Evolutionary conservation across 2,113 vertebrate species (phyloP), one percentile per base, ranked within the genome.

Genomic region (Odobenus rosmarus): DNA sequence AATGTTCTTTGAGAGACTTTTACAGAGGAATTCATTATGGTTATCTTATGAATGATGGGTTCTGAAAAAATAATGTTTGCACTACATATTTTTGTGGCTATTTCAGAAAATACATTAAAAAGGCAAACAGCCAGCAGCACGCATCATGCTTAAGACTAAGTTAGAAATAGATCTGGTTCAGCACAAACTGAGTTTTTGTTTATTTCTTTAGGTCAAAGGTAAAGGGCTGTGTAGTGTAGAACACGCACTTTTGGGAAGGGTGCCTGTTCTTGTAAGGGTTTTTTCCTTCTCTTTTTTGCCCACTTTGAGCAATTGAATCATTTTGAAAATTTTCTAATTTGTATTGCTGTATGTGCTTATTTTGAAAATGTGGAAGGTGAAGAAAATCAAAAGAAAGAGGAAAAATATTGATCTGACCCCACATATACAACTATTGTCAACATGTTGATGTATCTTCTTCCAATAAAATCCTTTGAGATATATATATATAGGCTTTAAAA

Each of bases 21-120:
- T 88, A 96, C 83, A 93, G 92, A 92, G 31, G 67, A 96, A 96
- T 96, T 96, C 49, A 96, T 97, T 97, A 90, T 92, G 90, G 92
- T 97, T 97, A 95, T 97, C 95, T 97, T 88, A 94, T 79, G 97
- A 98, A 96, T 95, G 96, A 97, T 96, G 96, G 95, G 76, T 95
- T 96, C 89, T 93, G 59, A 98, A 95, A 91, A 97, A 97, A 84
- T 95, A 95, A 57, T 93, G 88, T 96, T 97, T 97, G 89, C 88
- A 26, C 93, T 95, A 51, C 69, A 92, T 97, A 96, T 93, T 96
- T 97, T 94, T 97, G 72, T 95, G 95, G 64, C 64, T 96, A 67
- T 97, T 97, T 98, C 93, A 69, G 87, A 97, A 98, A 97, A 88
- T 91, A 51, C 81, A 94, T 96, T 96, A 67, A 91, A 96, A 79